Conservation (phyloP, 2,888 invertebrate species). For the Drosophila leonis region DNA sequence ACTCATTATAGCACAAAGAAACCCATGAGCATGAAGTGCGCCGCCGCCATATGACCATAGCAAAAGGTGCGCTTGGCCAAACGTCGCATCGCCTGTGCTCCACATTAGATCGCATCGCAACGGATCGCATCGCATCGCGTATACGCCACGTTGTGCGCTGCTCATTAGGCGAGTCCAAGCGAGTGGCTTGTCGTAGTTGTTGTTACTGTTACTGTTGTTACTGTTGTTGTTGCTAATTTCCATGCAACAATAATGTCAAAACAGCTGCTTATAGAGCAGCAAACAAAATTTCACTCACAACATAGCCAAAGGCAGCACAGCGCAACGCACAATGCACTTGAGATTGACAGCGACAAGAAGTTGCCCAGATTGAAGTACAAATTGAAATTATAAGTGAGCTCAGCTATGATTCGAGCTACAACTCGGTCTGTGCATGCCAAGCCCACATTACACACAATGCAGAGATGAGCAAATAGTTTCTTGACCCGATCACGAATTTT, state of each 20-base stretch:
- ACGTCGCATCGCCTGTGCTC: slow-evolving; percentile 12
- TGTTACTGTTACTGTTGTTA: slow-evolving; percentile 27
- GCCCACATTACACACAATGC: slow-evolving; percentile 1
- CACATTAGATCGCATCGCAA: slow-evolving; percentile 26
- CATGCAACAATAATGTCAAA: slow-evolving; percentile 49
- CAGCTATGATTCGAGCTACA: not conserved
- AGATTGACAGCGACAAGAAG: slow-evolving; percentile 43
- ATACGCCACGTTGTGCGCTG: slow-evolving; percentile 61
- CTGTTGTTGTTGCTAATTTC: slow-evolving; percentile 50
- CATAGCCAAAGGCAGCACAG: slow-evolving; percentile 20
- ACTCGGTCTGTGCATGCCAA: not conserved
- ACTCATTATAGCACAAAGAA: slow-evolving; percentile 22
- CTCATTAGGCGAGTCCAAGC: slow-evolving; percentile 66
- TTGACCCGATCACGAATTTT: slow-evolving; percentile 65
- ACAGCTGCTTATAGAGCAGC: slow-evolving; percentile 24
- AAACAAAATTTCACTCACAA: slow-evolving; percentile 42
- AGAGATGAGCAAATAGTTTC: slow-evolving; percentile 30
- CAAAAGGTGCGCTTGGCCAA: slow-evolving; percentile 43
- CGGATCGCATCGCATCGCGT: slow-evolving; percentile 44
- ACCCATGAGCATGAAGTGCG: slow-evolving; percentile 62
- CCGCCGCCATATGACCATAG: slow-evolving; percentile 39
- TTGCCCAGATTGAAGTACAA: slow-evolving; percentile 35
- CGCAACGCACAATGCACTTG: slow-evolving; percentile 57
- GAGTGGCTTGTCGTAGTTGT: slow-evolving; percentile 3
- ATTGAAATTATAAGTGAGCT: slow-evolving; percentile 40